Percentiles rank a stretch among this genome's conserved stretches.
Evolutionary conservation across 2,888 invertebrate species (phyloP).

Genomic region (Anoplius nigerrimus): DNA sequence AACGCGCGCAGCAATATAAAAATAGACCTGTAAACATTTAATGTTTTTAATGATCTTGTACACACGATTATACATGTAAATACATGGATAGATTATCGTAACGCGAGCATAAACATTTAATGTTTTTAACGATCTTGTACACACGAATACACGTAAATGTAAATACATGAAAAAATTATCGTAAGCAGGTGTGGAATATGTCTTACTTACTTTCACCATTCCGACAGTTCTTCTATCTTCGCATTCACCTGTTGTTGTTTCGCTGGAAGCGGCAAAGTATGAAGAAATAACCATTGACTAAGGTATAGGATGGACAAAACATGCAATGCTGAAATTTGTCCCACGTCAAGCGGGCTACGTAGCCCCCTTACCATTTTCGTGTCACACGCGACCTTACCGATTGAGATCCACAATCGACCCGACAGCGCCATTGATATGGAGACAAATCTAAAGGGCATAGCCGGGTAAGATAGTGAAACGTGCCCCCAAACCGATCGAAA

Average conservation of each 20-base stretch:
- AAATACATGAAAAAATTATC: slow-evolving; percentile 73
- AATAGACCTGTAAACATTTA: slow-evolving; percentile 69
- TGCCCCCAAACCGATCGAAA: no score
- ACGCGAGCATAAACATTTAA: slow-evolving; percentile 72
- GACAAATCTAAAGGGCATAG: no score
- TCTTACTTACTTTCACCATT: slow-evolving; percentile 40
- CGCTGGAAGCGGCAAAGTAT: no score
- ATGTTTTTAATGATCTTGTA: slow-evolving; percentile 74
- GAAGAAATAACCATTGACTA: no score
- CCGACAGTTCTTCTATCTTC: slow-evolving; percentile 16
- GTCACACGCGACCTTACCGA: no score
- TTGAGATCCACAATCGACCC: no score
- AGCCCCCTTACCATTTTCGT: no score
- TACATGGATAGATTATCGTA: slow-evolving; percentile 71
- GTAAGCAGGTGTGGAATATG: slow-evolving; percentile 53
- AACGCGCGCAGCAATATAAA: slow-evolving; percentile 54
- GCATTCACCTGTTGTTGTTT: no score
- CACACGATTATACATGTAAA: slow-evolving; percentile 71
- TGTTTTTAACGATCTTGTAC: slow-evolving; percentile 74
- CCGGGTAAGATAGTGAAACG: no score
- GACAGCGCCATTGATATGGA: no score
- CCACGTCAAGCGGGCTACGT: no score
- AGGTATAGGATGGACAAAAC: not conserved
- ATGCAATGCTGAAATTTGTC: not conserved
- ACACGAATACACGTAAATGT: slow-evolving; percentile 72